phyloP scores from a whole-genome alignment of 2,888 invertebrate species.

The Acanthosepion esculentum region DNA sequence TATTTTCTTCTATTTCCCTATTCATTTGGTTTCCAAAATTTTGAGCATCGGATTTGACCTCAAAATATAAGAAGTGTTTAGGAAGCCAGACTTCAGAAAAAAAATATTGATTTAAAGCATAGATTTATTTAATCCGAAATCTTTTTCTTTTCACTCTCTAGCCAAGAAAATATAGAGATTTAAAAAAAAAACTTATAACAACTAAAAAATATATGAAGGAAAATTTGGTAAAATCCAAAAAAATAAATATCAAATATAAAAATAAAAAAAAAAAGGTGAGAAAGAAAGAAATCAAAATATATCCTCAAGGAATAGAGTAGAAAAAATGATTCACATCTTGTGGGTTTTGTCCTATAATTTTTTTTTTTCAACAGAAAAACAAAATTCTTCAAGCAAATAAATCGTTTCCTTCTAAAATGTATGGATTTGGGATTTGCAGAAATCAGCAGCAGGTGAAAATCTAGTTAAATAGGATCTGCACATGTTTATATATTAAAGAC shows the following conservation, averaged over 20 bases:
- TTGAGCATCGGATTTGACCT: not conserved
- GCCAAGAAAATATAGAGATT: not conserved
- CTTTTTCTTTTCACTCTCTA: not conserved
- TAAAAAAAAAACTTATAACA: not conserved
- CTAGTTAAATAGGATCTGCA: not conserved
- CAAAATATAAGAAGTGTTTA: not conserved
- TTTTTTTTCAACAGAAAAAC: not conserved
- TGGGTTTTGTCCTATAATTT: not conserved
- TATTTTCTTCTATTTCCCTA: not conserved
- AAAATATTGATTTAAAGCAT: not conserved
- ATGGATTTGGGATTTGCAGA: not conserved
- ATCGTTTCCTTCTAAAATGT: not conserved
- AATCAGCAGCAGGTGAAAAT: not conserved
- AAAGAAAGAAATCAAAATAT: not conserved
- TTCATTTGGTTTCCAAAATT: not conserved
- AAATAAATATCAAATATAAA: not conserved
- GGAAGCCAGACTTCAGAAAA: not conserved
- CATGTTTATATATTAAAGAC: not conserved
- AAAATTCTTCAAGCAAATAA: not conserved
- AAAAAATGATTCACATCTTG: not conserved
- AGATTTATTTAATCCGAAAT: not conserved
- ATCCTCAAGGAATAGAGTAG: not conserved
- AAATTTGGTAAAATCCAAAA: not conserved
- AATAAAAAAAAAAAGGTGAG: not conserved
- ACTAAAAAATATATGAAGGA: not conserved